Conservation (phyloP, 1,140 invertebrate species). For the Cyrtorhinus lividipennis region DNA sequence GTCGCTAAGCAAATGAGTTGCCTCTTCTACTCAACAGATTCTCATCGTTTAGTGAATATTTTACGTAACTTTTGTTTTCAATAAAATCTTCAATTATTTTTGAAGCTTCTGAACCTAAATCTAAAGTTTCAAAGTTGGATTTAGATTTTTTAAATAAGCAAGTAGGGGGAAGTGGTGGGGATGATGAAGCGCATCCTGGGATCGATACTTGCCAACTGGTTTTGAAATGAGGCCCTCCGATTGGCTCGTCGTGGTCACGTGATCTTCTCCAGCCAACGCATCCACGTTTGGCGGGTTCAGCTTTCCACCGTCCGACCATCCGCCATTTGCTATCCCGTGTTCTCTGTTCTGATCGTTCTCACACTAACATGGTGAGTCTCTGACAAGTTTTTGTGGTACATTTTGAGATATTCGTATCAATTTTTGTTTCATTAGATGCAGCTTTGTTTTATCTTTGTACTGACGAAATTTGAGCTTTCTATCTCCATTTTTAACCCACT, state of each 20-base stretch:
- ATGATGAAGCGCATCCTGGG: too few species aligned
- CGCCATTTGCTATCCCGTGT: background rate
- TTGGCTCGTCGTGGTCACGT: constrained; percentile 14
- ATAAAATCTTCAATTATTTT: too few species aligned
- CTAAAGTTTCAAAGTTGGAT: too few species aligned
- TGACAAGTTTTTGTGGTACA: constrained; percentile 7
- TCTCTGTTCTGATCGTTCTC: background rate
- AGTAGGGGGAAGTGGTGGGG: too few species aligned
- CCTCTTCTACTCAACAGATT: too few species aligned
- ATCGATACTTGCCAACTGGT: background rate
- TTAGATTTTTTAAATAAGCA: too few species aligned
- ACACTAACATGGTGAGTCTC: constrained; percentile 9
- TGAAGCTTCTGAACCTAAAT: too few species aligned
- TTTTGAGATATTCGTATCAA: background rate
- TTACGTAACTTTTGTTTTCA: too few species aligned
- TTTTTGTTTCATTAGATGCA: background rate
- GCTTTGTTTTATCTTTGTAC: constrained; percentile 18
- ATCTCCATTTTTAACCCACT: constrained; percentile 31
- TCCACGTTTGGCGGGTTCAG: constrained; percentile 17
- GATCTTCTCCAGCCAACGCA: constrained; percentile 8
- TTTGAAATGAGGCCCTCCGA: constrained; percentile 3
- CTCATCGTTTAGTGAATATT: too few species aligned
- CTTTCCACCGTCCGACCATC: background rate
- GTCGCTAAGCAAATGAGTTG: too few species aligned
- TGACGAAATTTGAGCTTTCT: constrained; percentile 32